A percentile compares a stretch with the other conserved stretches of the same genome.
Evolutionary conservation across 1,140 invertebrate genomes (phyloP).

Genomic region (Drosophila pruinosa): DNA sequence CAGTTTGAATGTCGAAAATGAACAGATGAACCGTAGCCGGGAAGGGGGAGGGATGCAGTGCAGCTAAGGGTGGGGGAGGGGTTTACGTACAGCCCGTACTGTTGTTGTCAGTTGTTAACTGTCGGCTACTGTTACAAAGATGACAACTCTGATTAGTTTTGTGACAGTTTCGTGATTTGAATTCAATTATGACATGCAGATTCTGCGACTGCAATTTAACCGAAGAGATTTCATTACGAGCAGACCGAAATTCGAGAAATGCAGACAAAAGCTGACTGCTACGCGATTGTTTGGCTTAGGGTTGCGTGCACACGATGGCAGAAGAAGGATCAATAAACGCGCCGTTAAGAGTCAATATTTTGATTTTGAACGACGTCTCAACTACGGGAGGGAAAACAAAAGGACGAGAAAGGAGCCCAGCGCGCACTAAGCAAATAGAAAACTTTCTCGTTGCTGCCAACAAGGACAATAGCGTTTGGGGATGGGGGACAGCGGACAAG

Average conservation of each 20-base stretch:
- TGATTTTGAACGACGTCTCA: constrained; percentile 51
- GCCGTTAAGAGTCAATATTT: constrained; percentile 75
- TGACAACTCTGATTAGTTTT: constrained; percentile 78
- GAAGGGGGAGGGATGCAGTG: neutral
- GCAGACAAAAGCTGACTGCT: constrained; percentile 23
- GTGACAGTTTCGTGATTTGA: constrained; percentile 77
- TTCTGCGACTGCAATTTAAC: constrained; percentile 18
- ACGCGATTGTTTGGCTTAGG: neutral
- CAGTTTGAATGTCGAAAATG: constrained; percentile 77
- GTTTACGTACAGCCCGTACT: neutral
- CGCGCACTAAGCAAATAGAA: constrained; percentile 65
- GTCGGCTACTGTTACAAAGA: constrained; percentile 45
- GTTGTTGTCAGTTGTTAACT: neutral
- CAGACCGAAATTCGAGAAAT: neutral
- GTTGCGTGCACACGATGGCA: neutral
- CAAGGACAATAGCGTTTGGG: constrained; percentile 32
- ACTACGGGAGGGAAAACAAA: constrained; percentile 48
- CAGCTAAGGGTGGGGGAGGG: neutral
- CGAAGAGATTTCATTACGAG: neutral
- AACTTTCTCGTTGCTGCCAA: constrained; percentile 50
- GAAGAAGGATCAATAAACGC: constrained; percentile 57
- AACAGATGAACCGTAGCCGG: constrained; percentile 53
- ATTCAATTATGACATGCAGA: constrained; percentile 75
- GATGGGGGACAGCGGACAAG: neutral
- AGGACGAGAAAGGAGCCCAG: constrained; percentile 40